phyloP scores from a whole-genome alignment of 1,140 invertebrate species.

The Choristoneura fumiferana region DNA sequence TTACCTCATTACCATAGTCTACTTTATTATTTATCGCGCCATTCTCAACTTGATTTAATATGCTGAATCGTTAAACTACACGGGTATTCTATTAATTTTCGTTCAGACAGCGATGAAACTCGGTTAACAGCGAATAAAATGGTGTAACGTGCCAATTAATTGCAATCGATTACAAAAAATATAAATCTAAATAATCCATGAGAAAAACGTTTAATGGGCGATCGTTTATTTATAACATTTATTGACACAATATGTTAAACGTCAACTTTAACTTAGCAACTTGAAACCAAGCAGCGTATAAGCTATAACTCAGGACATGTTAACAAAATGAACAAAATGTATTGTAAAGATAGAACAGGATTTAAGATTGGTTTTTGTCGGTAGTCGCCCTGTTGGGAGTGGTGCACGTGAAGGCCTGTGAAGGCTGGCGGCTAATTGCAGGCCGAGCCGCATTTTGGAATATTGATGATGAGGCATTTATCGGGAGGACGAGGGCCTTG shows the following conservation, averaged over 20 bases:
- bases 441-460: slow-evolving; percentile 73
- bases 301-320: slow-evolving; percentile 5
- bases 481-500: slow-evolving; percentile 69
- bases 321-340: slow-evolving; percentile 42
- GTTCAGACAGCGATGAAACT: background rate
- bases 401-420: slow-evolving; percentile 60
- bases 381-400: slow-evolving; percentile 39
- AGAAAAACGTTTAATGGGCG: too few relatives aligned
- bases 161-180: too few relatives aligned
- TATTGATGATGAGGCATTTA: slow-evolving; percentile 77
- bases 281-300: background rate
- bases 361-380: slow-evolving; percentile 62
- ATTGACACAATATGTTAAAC: too few relatives aligned
- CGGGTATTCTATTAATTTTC: slow-evolving; percentile 37
- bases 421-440: slow-evolving; percentile 74
- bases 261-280: background rate
- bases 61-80: slow-evolving; percentile 33
- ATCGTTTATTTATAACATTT: too few relatives aligned
- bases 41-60: slow-evolving; percentile 48
- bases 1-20: slow-evolving; percentile 33
- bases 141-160: too few relatives aligned
- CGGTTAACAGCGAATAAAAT: background rate
- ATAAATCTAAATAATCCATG: too few relatives aligned
- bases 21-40: slow-evolving; percentile 41
- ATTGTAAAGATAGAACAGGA: slow-evolving; percentile 62